phyloP scores from a whole-genome alignment of 2,888 invertebrate species.

The Eubasilissa splendida region DNA sequence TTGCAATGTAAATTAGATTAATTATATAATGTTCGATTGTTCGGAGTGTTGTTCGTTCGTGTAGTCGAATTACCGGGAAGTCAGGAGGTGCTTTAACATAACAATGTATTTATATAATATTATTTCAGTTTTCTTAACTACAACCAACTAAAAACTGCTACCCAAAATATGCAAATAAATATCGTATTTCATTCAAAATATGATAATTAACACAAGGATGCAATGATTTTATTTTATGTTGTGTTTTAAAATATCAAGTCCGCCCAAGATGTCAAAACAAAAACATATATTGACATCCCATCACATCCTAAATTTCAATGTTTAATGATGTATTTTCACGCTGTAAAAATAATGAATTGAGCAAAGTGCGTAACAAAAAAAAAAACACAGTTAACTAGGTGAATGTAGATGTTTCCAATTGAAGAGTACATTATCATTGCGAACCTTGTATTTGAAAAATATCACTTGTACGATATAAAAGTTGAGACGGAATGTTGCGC shows the following conservation, averaged over 20 bases:
- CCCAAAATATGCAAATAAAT: constrained; percentile 25
- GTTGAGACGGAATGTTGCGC: constrained; percentile 52
- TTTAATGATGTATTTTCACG: no score
- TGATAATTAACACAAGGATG: constrained; percentile 17
- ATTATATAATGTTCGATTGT: constrained; percentile 25
- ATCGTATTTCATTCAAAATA: constrained; percentile 22
- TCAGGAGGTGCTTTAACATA: constrained; percentile 35
- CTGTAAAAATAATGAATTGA: no score
- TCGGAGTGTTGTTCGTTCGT: constrained; percentile 46
- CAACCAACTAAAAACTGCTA: constrained; percentile 8
- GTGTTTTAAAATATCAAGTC: no score
- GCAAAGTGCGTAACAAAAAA: no score
- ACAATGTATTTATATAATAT: constrained; percentile 36
- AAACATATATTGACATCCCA: no score
- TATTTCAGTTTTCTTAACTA: constrained; percentile 39
- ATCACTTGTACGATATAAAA: constrained; percentile 31
- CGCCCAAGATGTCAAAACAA: neutral
- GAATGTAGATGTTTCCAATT: no score
- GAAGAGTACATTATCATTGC: neutral
- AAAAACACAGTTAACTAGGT: no score
- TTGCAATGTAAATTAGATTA: constrained; percentile 21
- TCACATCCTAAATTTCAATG: no score
- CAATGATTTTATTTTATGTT: neutral
- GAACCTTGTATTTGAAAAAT: constrained; percentile 17
- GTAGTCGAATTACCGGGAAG: constrained; percentile 41